Evolutionary conservation across 2,888 invertebrate genomes (phyloP).

Genomic region (Tridacna gigas): DNA sequence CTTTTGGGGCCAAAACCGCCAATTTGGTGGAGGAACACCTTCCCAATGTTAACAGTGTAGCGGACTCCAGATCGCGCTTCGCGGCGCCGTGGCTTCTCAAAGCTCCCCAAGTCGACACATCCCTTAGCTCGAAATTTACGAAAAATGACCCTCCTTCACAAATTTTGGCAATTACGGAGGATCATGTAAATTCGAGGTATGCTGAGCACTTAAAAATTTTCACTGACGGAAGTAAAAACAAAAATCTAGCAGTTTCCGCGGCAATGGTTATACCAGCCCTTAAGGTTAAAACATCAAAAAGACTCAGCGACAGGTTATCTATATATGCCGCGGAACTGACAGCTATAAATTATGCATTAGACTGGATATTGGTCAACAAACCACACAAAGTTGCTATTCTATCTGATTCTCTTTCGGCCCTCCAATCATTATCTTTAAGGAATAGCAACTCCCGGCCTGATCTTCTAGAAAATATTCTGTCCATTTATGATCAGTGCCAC

Average conservation of each 20-base stretch:
- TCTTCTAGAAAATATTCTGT: conserved; percentile 5
- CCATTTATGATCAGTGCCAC: conserved; percentile 2
- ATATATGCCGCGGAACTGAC: conserved; percentile 18
- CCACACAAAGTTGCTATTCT: conserved; percentile 4
- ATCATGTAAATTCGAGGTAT: not conserved
- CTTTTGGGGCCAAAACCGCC: not conserved
- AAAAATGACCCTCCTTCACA: conserved; percentile 20
- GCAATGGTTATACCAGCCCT: conserved; percentile 6
- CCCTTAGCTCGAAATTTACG: not conserved
- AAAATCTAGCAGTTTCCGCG: conserved; percentile 4
- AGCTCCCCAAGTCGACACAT: not conserved
- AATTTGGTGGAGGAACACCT: not conserved
- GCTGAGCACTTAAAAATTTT: conserved; percentile 20
- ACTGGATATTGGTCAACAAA: conserved; percentile 2
- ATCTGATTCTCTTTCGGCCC: conserved; percentile 18
- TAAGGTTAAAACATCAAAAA: conserved; percentile 6
- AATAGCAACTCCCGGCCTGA: conserved; percentile 20
- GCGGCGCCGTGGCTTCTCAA: not conserved
- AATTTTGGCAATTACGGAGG: conserved; percentile 4
- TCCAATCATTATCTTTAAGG: not conserved
- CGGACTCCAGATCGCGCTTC: not conserved
- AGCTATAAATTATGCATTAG: not conserved
- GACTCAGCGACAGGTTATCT: conserved; percentile 10
- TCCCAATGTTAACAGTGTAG: not conserved
- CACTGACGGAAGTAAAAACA: conserved; percentile 24